These are phyloP conservation scores for Glaucomys volans DNA, from an alignment of 2,113 vertebrate genomes.

Conservation along the genomic window DNA sequence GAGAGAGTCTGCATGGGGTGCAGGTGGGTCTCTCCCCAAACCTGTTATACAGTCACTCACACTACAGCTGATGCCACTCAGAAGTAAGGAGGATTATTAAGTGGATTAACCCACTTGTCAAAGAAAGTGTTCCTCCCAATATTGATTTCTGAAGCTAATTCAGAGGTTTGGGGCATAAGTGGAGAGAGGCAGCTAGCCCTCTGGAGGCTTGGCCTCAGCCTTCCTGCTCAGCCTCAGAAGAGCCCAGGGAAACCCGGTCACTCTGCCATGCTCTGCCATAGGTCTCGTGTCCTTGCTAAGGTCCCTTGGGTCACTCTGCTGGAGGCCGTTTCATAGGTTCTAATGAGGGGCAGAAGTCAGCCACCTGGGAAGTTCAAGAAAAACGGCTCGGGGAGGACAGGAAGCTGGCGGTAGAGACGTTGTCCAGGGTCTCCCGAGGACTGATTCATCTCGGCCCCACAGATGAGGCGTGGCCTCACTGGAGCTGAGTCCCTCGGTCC, in stretches of 20 bases:
- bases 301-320: not conserved
- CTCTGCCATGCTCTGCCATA: rapidly evolving
- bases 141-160: not conserved
- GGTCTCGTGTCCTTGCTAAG: not conserved
- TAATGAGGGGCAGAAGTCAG: not conserved
- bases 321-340: not conserved
- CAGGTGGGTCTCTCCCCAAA: not conserved
- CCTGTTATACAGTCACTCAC: not conserved
- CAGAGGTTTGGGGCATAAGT: not conserved
- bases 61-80: not conserved
- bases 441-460: not conserved
- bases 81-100: not conserved
- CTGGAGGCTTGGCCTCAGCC: rapidly evolving
- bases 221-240: not conserved
- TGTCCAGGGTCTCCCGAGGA: not conserved
- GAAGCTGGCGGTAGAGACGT: not conserved
- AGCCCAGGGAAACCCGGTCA: not conserved
- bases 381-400: not conserved
- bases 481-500: not conserved
- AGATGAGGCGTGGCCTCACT: not conserved
- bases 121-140: not conserved
- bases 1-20: not conserved
- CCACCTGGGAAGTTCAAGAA: not conserved
- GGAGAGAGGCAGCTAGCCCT: not conserved
- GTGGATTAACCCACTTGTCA: not conserved